A percentile compares a stretch with the other conserved stretches of the same genome.
Evolutionary conservation across 2,113 vertebrate species (phyloP).

Genomic region (Tautogolabrus adspersus): DNA sequence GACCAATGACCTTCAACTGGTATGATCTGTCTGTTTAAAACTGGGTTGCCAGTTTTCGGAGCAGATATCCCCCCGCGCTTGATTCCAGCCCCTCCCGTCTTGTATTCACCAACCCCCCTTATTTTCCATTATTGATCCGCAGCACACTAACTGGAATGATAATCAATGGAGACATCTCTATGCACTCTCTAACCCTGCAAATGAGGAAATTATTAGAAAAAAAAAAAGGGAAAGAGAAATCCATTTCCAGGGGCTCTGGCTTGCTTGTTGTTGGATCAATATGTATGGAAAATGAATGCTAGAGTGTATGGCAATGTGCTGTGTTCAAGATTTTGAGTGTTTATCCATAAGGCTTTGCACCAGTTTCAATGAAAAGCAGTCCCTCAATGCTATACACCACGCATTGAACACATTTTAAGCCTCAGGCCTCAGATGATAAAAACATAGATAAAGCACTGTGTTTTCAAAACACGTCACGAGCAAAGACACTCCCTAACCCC

Average conservation of each 20-base stretch:
- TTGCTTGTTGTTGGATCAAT: slow-evolving; percentile 42
- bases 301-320: slow-evolving; percentile 12
- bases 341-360: not conserved
- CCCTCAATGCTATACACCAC: not conserved
- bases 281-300: slow-evolving; percentile 25
- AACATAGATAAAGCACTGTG: not conserved
- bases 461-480: not conserved
- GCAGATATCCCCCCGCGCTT: slow-evolving; percentile 11
- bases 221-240: not conserved
- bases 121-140: slow-evolving; percentile 71
- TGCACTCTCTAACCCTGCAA: slow-evolving; percentile 62
- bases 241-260: slow-evolving; percentile 4
- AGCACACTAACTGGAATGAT: slow-evolving; percentile 67
- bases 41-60: slow-evolving; percentile 24
- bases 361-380: not conserved
- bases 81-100: slow-evolving; percentile 32
- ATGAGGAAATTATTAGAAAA: slow-evolving; percentile 36
- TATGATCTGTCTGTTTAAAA: slow-evolving; percentile 1
- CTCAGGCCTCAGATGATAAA: not conserved
- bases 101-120: slow-evolving; percentile 6
- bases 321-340: slow-evolving; percentile 6
- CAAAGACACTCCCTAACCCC: not conserved
- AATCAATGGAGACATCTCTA: slow-evolving; percentile 79
- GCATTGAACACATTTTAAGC: not conserved
- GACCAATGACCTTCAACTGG: slow-evolving; percentile 39